Evolutionary conservation across 2,888 invertebrate species (phyloP).

Genomic region (Pristionchus entomophagus): DNA sequence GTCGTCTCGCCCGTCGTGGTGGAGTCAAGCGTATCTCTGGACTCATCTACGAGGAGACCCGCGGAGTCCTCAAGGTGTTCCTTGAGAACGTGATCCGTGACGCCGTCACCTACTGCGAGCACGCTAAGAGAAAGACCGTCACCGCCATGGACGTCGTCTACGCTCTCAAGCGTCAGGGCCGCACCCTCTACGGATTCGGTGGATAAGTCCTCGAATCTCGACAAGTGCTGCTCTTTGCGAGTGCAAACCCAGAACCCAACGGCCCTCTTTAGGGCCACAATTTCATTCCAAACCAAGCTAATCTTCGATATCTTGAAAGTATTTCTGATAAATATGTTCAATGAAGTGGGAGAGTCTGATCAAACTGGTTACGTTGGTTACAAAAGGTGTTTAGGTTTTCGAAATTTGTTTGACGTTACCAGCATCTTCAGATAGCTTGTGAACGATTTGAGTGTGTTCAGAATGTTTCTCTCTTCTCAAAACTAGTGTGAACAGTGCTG

Average conservation of each 20-base stretch:
- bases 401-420: no score
- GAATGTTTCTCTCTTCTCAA: no score
- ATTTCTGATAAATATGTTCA: no score
- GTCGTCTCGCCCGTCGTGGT: constrained; percentile 78
- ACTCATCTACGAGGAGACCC: constrained; percentile 74
- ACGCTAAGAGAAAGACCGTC: constrained; percentile 90
- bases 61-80: constrained; percentile 81
- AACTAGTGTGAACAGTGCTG: no score
- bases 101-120: constrained; percentile 90
- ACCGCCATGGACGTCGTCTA: constrained; percentile 92
- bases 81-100: constrained; percentile 88
- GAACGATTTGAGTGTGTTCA: no score
- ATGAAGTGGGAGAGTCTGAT: no score
- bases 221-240: no score
- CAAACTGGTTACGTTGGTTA: no score
- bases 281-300: constrained; percentile 9
- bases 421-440: no score
- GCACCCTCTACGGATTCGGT: constrained; percentile 75
- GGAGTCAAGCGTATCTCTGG: constrained; percentile 63
- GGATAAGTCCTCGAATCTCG: constrained; percentile 64
- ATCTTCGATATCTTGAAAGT: no score
- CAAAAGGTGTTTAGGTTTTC: no score
- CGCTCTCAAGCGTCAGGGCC: constrained; percentile 73
- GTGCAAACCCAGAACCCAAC: constrained; percentile 63
- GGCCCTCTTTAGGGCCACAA: constrained; percentile 69